phyloP scores from a whole-genome alignment of 2,888 invertebrate species.

The Troides oblongomaculatus region DNA sequence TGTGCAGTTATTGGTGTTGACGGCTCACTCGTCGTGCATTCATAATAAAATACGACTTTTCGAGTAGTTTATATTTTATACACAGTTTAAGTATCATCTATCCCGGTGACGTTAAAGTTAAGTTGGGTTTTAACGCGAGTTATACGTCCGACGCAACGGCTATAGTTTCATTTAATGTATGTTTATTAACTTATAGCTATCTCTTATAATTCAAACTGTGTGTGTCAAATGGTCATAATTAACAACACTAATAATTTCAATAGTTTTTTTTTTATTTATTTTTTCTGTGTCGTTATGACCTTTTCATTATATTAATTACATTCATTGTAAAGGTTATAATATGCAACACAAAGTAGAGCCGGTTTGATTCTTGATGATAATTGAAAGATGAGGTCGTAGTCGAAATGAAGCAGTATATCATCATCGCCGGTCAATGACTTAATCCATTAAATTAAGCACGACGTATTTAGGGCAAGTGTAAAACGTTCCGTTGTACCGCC shows the following conservation, averaged over 20 bases:
- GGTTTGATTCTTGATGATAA: background rate
- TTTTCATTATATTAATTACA: no score
- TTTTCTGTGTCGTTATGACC: no score
- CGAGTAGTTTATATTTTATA: constrained; percentile 18
- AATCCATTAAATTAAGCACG: constrained; percentile 13
- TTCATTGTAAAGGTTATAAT: no score
- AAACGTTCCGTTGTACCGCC: constrained; percentile 31
- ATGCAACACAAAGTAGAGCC: no score
- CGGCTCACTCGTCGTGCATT: constrained; percentile 21
- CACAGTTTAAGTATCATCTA: constrained; percentile 6
- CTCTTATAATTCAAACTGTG: no score
- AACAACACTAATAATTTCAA: no score
- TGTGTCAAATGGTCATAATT: no score
- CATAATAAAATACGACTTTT: constrained; percentile 23
- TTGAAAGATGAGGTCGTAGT: background rate
- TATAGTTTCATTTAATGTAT: no score
- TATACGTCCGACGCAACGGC: no score
- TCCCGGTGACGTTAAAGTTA: background rate
- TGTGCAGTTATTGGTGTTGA: constrained; percentile 30
- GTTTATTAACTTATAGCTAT: no score
- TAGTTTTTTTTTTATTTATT: no score
- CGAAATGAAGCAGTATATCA: constrained; percentile 1
- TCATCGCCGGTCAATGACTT: constrained; percentile 8
- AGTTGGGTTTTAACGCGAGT: background rate
- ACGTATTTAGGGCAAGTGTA: constrained; percentile 20